Evolutionary conservation across 2,797 vertebrate species (phyloP), one percentile per base, ranked within the genome.

Genomic region (Cossypha caffra): DNA sequence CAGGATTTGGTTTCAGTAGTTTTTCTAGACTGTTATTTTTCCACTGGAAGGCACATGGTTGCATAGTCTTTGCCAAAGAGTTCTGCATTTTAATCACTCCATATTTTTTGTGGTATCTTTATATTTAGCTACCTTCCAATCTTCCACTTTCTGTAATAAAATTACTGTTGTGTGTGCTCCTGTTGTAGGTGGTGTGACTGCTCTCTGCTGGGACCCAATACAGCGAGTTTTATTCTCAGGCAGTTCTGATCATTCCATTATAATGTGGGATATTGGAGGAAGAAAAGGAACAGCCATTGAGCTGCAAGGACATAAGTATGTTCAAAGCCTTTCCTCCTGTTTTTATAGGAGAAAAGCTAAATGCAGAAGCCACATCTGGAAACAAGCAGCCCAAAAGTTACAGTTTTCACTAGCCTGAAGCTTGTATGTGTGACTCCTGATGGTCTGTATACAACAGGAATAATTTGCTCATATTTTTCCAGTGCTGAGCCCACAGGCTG

Each of bases 231-330:
- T 99, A 66, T 99, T 99, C 97, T 99, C 99, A 0, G 99, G 99
- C 88, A 99, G 99, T 97, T 99, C 99, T 1, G 99, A 99, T 95
- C 99, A 99, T 97, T 99, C 99, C 57, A 99, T 99, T 97, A 99
- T 99, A 97, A 99, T 99, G 99, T 99, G 99, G 99, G 99, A 99
- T 98, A 99, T 99, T 33, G 99, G 99, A 33, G 99, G 99, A 61
- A 99, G 99, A 72, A 99, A 99, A 98, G 99, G 99, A 97, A 99
- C 99, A 3, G 99, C 99, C 75, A 99, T 99, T 15, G 99, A 99
- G 91, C 98, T 99, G 89, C 99, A 99, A 98, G 99, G 99, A 95
- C 99, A 99, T 98, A 99, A 99, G 99, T 99, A 98, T 61, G 98
- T 95, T 93, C 35, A 77, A 80, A 91, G 33, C 55, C 63, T 13